Percentiles rank a stretch among this genome's conserved stretches.
phyloP scores from a whole-genome alignment of 37 sponge, comb jelly and placozoan species.

The Oopsacas minuta region DNA sequence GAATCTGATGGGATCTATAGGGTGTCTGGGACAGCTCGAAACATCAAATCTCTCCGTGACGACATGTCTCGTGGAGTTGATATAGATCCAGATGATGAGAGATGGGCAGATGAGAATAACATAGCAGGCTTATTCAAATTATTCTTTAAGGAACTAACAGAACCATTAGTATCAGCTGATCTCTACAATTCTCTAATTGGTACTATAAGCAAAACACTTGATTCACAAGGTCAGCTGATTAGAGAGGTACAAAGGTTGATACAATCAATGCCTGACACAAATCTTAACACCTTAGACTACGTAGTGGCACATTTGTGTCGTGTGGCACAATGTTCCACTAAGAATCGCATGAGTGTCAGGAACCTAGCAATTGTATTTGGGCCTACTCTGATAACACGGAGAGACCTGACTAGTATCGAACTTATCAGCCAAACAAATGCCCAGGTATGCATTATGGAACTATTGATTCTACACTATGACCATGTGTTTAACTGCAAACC shows the following conservation, averaged over 20 bases:
- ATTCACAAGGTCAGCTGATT: background rate
- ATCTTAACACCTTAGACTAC: background rate
- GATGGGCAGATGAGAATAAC: background rate
- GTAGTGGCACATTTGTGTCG: conserved; percentile 13
- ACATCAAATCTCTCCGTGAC: background rate
- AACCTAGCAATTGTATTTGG: conserved; percentile 20
- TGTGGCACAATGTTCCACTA: background rate
- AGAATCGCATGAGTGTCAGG: background rate
- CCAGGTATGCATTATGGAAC: background rate
- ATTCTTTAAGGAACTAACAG: background rate
- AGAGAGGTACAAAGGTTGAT: background rate
- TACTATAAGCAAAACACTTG: background rate
- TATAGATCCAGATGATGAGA: background rate
- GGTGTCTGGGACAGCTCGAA: background rate
- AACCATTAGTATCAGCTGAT: background rate
- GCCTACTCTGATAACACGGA: conserved; percentile 1
- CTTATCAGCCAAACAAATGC: background rate
- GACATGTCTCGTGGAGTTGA: background rate
- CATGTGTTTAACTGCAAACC: background rate
- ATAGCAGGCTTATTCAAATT: background rate
- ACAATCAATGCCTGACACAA: background rate
- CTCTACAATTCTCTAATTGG: background rate
- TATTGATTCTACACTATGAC: background rate
- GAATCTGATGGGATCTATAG: conserved; percentile 9
- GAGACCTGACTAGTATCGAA: background rate